Percentiles rank a stretch among this genome's conserved stretches.
phyloP scores from a whole-genome alignment of 2,113 vertebrate genomes.

The Thalassoma bifasciatum region DNA sequence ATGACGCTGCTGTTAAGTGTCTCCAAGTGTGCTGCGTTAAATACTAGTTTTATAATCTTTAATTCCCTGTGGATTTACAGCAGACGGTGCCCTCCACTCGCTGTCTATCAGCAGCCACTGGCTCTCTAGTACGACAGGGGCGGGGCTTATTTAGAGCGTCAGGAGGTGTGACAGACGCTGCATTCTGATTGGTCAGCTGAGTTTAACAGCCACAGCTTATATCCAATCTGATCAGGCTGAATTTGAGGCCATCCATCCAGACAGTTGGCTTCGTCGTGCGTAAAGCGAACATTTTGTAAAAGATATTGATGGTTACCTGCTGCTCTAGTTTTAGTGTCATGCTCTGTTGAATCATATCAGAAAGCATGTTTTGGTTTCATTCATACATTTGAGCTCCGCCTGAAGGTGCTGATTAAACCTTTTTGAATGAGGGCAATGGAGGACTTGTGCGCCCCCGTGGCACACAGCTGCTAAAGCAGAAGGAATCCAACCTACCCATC shows the following conservation, averaged over 20 bases:
- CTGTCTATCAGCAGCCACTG: constrained; percentile 46
- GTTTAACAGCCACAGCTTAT: constrained; percentile 55
- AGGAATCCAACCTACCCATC: constrained; percentile 90
- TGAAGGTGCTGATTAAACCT: neutral
- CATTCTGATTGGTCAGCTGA: constrained; percentile 57
- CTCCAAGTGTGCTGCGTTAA: neutral
- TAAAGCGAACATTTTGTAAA: constrained; percentile 47
- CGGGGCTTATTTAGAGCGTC: constrained; percentile 56
- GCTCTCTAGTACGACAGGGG: constrained; percentile 24
- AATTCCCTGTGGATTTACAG: neutral
- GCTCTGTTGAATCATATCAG: neutral
- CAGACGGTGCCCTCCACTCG: neutral
- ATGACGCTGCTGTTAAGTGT: neutral
- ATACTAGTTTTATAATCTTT: neutral
- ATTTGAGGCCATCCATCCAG: constrained; percentile 29
- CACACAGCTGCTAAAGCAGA: constrained; percentile 44
- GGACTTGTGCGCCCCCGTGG: constrained; percentile 49
- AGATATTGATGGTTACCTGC: constrained; percentile 30
- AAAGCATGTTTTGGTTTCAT: neutral
- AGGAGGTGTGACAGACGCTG: constrained; percentile 79
- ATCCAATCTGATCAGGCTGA: constrained; percentile 57
- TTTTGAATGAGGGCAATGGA: neutral
- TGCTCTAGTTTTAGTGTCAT: constrained; percentile 31
- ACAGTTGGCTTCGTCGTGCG: constrained; percentile 37
- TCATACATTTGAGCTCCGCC: neutral